phyloP scores from a whole-genome alignment of 2,113 vertebrate species.

The Tachysurus fulvidraco region DNA sequence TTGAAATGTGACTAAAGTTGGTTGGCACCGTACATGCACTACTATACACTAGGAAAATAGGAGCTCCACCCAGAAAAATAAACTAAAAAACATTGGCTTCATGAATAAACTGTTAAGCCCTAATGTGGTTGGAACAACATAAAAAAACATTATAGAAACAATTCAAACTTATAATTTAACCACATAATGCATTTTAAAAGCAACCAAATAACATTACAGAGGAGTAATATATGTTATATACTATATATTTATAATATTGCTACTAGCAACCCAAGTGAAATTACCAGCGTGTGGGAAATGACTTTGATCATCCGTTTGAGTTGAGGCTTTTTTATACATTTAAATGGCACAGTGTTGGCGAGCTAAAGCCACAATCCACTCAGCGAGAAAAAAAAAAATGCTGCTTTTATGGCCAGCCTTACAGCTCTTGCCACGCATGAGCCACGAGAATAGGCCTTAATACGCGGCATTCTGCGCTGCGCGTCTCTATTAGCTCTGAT shows the following conservation, averaged over 20 bases:
- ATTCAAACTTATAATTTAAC: background rate
- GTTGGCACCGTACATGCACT: too few relatives aligned
- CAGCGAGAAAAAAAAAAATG: slow-evolving; percentile 23
- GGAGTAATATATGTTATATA: background rate
- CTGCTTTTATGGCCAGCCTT: slow-evolving; percentile 61
- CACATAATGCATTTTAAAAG: background rate
- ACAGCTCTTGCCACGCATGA: slow-evolving; percentile 31
- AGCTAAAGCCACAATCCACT: slow-evolving; percentile 65
- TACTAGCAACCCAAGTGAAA: slow-evolving; percentile 9
- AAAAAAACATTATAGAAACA: background rate
- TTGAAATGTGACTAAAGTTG: too few relatives aligned
- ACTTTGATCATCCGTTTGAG: slow-evolving; percentile 51
- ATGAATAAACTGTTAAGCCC: background rate
- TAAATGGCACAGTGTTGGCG: slow-evolving; percentile 28
- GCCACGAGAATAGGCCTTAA: slow-evolving; percentile 74
- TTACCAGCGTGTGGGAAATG: slow-evolving; percentile 12
- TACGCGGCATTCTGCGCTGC: slow-evolving; percentile 61
- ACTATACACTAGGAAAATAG: too few relatives aligned
- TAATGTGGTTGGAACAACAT: background rate
- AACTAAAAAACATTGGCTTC: background rate
- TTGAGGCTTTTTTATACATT: slow-evolving; percentile 37
- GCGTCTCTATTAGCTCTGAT: slow-evolving; percentile 90
- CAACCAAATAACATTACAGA: background rate
- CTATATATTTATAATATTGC: background rate
- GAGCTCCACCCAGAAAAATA: background rate